Conservation (phyloP, 2,113 vertebrate species). For the Crotalus viridis region DNA sequence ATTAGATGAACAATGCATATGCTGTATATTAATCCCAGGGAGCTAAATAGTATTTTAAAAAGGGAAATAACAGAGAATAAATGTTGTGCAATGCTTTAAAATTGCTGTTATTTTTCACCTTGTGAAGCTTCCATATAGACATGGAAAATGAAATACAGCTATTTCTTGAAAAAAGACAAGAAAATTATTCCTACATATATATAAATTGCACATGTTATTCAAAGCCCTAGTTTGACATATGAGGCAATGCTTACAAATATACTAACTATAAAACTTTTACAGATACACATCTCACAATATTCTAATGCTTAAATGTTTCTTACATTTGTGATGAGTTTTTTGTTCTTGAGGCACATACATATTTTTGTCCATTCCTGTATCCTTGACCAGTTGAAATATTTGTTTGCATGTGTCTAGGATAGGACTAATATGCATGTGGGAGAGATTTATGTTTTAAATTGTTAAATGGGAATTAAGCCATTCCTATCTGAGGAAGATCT, state of each 20-base stretch:
- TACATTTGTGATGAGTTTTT: background rate
- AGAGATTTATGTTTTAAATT: background rate
- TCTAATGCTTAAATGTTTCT: background rate
- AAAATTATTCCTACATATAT: background rate
- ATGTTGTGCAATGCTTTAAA: slow-evolving; percentile 54
- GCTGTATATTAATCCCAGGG: slow-evolving; percentile 60
- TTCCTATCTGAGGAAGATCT: background rate
- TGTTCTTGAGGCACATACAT: background rate
- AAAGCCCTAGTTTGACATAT: background rate
- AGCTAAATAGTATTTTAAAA: slow-evolving; percentile 65
- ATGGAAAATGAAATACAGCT: slow-evolving; percentile 51
- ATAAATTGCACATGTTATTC: slow-evolving; percentile 6
- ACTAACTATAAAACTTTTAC: background rate
- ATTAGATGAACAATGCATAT: slow-evolving; percentile 45
- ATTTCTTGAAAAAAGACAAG: slow-evolving; percentile 46
- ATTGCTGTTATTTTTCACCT: slow-evolving; percentile 46
- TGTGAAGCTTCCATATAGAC: slow-evolving; percentile 42
- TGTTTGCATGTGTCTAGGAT: background rate
- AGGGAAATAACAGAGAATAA: slow-evolving; percentile 62
- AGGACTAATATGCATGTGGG: background rate
- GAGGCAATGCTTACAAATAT: background rate
- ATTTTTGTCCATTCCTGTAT: background rate
- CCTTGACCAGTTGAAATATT: background rate
- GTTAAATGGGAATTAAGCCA: background rate
- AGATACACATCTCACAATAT: background rate